Evolutionary conservation across 92 coral and sea anemone genomes (phyloP).

Genomic region (Hydrozoanthus gracilis): DNA sequence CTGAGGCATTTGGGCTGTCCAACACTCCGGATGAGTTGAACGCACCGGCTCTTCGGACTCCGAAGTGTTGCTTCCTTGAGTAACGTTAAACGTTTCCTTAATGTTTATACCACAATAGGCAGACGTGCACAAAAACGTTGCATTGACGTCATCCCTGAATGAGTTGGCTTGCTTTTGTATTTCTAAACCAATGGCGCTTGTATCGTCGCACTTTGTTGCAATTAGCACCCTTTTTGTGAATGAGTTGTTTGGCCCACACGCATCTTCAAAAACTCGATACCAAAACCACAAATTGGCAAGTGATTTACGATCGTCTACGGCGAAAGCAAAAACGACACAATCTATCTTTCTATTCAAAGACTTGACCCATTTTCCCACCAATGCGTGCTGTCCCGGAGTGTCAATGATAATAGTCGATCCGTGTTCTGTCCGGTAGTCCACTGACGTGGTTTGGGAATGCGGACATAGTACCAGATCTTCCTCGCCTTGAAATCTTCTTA

Average conservation of each 20-base stretch:
- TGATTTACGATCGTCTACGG: slow-evolving; percentile 10
- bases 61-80: not conserved
- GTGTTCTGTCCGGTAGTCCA: not conserved
- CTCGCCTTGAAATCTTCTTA: not conserved
- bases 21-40: no score
- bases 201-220: slow-evolving; percentile 34
- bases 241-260: not conserved
- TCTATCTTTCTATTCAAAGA: not conserved
- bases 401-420: not conserved
- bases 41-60: not conserved
- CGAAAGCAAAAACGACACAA: slow-evolving; percentile 29
- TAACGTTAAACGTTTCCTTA: not conserved
- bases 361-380: slow-evolving; percentile 1
- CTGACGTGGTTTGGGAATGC: slow-evolving; percentile 13
- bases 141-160: not conserved
- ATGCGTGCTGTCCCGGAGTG: slow-evolving; percentile 27
- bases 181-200: not conserved
- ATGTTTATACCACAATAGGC: slow-evolving; percentile 3
- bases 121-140: slow-evolving; percentile 13
- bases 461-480: not conserved
- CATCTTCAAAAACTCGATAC: slow-evolving; percentile 22
- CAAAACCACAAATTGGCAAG: slow-evolving; percentile 38
- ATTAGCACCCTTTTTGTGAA: not conserved
- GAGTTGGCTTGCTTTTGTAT: not conserved
- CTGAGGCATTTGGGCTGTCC: not conserved